Conservation (phyloP, 2,888 invertebrate genomes). For the Catocala sponsa region DNA sequence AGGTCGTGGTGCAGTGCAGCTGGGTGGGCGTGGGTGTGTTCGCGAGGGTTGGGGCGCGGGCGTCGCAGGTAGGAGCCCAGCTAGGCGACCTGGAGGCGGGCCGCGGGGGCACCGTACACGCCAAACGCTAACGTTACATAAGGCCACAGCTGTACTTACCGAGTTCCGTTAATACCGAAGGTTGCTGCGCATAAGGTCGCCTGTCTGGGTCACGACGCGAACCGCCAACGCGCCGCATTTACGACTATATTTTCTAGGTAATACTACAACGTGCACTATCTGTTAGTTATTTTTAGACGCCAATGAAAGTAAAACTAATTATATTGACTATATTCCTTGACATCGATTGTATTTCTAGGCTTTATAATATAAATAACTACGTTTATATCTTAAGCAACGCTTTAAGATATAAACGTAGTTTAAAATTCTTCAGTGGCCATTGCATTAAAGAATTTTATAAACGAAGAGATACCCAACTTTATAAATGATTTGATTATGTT, state of each 20-base stretch:
- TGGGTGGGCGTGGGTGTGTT: slow-evolving; percentile 59
- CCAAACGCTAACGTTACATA: slow-evolving; percentile 57
- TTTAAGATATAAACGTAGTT: too few species aligned
- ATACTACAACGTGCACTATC: slow-evolving; percentile 31
- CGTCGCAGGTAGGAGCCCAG: slow-evolving; percentile 55
- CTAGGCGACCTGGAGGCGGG: slow-evolving; percentile 57
- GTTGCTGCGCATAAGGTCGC: slow-evolving; percentile 79
- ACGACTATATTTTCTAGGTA: slow-evolving; percentile 42
- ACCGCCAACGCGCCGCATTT: slow-evolving; percentile 41
- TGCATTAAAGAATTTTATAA: too few species aligned
- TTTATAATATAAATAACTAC: too few species aligned
- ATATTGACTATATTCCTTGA: neutral
- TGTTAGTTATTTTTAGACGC: slow-evolving; percentile 32
- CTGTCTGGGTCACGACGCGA: slow-evolving; percentile 69
- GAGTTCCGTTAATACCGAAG: slow-evolving; percentile 78
- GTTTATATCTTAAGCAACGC: too few species aligned
- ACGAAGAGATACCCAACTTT: too few species aligned
- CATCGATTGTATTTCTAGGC: neutral
- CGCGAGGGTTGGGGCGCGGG: slow-evolving; percentile 55
- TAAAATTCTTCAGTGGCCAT: too few species aligned
- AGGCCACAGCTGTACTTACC: slow-evolving; percentile 57
- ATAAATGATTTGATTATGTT: too few species aligned
- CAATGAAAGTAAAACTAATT: slow-evolving; percentile 18
- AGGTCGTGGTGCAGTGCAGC: slow-evolving; percentile 76
- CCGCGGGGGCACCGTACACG: slow-evolving; percentile 38